These are phyloP conservation scores for Cabera pusaria DNA, from an alignment of 2,888 invertebrate species.

Conservation along the genomic window DNA sequence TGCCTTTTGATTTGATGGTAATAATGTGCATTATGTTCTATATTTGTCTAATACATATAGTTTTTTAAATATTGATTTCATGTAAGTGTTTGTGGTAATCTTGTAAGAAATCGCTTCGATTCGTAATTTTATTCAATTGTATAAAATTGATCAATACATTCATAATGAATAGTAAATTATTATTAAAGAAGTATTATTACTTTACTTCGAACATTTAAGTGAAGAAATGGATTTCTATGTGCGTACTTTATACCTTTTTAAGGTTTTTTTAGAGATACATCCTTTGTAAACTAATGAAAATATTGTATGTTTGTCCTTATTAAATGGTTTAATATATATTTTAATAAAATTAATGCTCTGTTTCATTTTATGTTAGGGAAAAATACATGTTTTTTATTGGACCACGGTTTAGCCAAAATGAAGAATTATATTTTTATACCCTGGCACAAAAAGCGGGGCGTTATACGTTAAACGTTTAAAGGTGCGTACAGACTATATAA, in stretches of 20 bases:
- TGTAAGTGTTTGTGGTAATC: conserved; percentile 27
- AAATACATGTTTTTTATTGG: too few species aligned
- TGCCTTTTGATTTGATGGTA: conserved; percentile 56
- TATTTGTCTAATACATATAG: conserved; percentile 17
- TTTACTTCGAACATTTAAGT: conserved; percentile 48
- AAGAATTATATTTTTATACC: too few species aligned
- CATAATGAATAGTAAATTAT: conserved; percentile 46
- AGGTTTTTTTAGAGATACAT: conserved; percentile 67
- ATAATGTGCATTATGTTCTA: conserved; percentile 19
- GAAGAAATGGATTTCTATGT: conserved; percentile 62
- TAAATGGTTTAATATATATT: conserved; percentile 84
- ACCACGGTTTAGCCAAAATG: too few species aligned
- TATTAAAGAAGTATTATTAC: conserved; percentile 45
- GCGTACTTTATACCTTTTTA: conserved; percentile 79
- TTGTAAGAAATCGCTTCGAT: conserved; percentile 26
- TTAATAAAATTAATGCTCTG: conserved; percentile 66
- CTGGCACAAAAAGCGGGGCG: too few species aligned
- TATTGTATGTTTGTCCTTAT: conserved; percentile 82
- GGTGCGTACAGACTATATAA: too few species aligned
- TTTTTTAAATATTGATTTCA: conserved; percentile 34
- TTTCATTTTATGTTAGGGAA: conserved; percentile 39
- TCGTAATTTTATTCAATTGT: conserved; percentile 35
- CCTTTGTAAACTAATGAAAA: conserved; percentile 81
- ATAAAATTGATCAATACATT: conserved; percentile 56
- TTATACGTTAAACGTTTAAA: too few species aligned